A percentile compares a stretch with the other conserved stretches of the same genome.
phyloP scores from a whole-genome alignment of 2,888 invertebrate species.

The Cantharis flavilabris region DNA sequence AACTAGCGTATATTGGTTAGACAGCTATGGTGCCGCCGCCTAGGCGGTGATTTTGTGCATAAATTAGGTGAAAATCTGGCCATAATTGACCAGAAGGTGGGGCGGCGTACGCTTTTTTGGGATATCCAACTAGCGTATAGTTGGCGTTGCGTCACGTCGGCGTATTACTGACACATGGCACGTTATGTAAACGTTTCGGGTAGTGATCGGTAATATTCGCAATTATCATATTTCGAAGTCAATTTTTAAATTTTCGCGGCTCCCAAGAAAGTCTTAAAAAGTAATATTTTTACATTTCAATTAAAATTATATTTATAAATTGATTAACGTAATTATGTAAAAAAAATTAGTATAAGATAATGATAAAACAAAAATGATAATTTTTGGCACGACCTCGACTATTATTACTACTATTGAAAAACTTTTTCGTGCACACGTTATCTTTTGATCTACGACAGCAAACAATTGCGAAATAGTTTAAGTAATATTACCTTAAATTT shows the following conservation, averaged over 20 bases:
- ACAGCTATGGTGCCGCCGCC: no score
- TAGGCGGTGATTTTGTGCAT: no score
- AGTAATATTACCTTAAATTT: slow-evolving; percentile 69
- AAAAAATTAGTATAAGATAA: not conserved
- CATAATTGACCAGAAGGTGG: no score
- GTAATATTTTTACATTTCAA: no score
- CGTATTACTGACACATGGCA: no score
- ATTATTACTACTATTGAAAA: not conserved
- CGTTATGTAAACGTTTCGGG: not conserved
- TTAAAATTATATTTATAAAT: not conserved
- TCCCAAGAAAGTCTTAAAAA: no score
- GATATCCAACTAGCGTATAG: no score
- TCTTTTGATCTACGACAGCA: not conserved
- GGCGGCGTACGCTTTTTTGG: no score
- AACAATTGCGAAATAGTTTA: not conserved
- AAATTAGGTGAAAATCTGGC: no score
- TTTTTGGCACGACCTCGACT: not conserved
- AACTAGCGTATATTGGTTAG: no score
- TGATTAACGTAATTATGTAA: not conserved
- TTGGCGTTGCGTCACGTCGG: no score
- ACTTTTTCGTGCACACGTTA: not conserved
- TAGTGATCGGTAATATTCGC: not conserved
- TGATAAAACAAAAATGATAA: not conserved
- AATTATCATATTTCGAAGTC: not conserved
- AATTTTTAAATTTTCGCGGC: not conserved